Evolutionary conservation across 2,888 invertebrate genomes (phyloP).

Genomic region (Antitype chi): DNA sequence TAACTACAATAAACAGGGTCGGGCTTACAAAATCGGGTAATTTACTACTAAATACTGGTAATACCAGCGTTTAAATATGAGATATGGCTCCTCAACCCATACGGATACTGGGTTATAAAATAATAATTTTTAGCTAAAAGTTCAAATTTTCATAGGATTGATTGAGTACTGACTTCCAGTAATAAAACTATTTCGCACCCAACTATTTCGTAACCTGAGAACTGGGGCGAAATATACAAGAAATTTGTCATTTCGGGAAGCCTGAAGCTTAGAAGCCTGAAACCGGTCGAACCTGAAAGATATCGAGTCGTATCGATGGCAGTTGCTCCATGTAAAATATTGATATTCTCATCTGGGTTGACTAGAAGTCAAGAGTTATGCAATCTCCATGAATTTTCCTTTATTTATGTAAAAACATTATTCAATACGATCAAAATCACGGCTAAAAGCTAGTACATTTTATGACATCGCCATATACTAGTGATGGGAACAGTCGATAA

Average conservation of each 20-base stretch:
- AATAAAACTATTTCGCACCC: neutral
- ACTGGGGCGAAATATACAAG: too few relatives aligned
- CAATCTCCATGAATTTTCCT: neutral
- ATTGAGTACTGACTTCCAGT: neutral
- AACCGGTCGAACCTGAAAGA: neutral
- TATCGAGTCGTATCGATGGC: neutral
- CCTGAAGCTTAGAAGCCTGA: too few relatives aligned
- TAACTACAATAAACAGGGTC: too few relatives aligned
- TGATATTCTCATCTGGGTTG: neutral
- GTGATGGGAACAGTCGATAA: slow-evolving; percentile 70
- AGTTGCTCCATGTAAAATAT: neutral
- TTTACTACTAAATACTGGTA: too few relatives aligned
- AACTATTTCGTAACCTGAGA: too few relatives aligned
- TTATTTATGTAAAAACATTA: slow-evolving; percentile 49
- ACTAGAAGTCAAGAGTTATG: slow-evolving; percentile 10
- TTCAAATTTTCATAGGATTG: neutral
- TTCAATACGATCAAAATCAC: slow-evolving; percentile 49
- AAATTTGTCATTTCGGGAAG: neutral
- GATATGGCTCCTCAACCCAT: too few relatives aligned
- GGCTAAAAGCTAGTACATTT: slow-evolving; percentile 51
- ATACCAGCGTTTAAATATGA: too few relatives aligned
- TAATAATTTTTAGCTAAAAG: too few relatives aligned
- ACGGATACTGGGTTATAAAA: too few relatives aligned
- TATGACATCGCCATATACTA: slow-evolving; percentile 56
- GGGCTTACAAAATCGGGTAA: too few relatives aligned